These are phyloP conservation scores for Colletes collaris DNA, from an alignment of 2,888 invertebrate genomes.

Conservation along the genomic window DNA sequence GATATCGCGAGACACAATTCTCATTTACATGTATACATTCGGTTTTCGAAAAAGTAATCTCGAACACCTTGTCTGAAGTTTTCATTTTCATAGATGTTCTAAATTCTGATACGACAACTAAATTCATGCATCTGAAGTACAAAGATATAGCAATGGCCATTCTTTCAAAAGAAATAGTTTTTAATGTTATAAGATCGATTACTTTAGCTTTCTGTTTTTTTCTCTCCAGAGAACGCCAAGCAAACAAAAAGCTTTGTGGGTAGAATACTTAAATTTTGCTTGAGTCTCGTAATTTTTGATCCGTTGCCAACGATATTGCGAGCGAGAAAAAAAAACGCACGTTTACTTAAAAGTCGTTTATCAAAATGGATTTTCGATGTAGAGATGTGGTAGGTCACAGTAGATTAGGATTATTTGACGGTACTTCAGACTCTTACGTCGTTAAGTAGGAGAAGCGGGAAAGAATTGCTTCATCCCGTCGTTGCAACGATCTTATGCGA, in stretches of 20 bases:
- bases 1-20: slow-evolving; percentile 1
- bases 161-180: no score
- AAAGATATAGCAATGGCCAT: slow-evolving; percentile 3
- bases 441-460: not conserved
- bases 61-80: not conserved
- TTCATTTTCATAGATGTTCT: not conserved
- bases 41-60: not conserved
- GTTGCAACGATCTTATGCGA: slow-evolving; percentile 7
- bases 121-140: slow-evolving; percentile 26
- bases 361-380: not conserved
- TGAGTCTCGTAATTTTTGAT: not conserved
- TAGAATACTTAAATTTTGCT: slow-evolving; percentile 24
- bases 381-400: not conserved
- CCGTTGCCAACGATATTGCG: no score
- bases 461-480: not conserved
- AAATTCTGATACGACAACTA: not conserved
- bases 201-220: no score
- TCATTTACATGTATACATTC: slow-evolving; percentile 1
- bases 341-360: no score
- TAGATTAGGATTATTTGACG: not conserved
- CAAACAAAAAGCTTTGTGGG: not conserved
- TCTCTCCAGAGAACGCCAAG: no score
- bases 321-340: no score
- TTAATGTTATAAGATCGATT: no score
- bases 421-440: not conserved